These are phyloP conservation scores for Zonitis immaculata DNA, from an alignment of 2,888 invertebrate species.

Conservation along the genomic window DNA sequence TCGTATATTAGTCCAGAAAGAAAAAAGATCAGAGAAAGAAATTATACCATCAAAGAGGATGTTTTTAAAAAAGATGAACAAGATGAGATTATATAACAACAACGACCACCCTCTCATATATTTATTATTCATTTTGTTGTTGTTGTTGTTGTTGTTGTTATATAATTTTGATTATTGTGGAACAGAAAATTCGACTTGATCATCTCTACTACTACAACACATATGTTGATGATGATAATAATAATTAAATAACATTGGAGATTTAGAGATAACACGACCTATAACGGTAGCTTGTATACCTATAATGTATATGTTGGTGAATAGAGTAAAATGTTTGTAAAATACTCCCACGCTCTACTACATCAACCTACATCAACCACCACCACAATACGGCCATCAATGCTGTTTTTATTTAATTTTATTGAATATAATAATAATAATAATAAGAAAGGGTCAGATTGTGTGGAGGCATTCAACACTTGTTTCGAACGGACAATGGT, in stretches of 20 bases:
- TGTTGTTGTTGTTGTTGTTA: no score
- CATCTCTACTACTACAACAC: neutral
- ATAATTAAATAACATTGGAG: conserved; percentile 25
- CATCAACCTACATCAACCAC: no score
- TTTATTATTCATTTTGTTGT: no score
- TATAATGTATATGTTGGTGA: conserved; percentile 14
- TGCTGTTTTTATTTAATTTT: conserved; percentile 18
- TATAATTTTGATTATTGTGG: neutral
- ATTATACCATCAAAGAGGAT: neutral
- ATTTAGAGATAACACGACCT: conserved; percentile 24
- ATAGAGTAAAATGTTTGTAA: conserved; percentile 10
- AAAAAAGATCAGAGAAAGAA: neutral
- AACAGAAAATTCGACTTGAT: conserved; percentile 8
- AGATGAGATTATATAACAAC: conserved; percentile 9
- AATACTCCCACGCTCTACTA: conserved; percentile 53
- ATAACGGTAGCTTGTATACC: conserved; percentile 29
- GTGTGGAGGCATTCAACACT: conserved; percentile 30
- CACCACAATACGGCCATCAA: no score
- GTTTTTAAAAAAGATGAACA: conserved; percentile 4
- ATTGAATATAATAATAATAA: no score
- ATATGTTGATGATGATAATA: no score
- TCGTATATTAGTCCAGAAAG: neutral
- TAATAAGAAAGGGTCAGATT: conserved; percentile 27
- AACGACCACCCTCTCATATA: neutral
- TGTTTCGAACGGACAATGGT: conserved; percentile 33